A percentile compares a stretch with the other conserved stretches of the same genome.
Evolutionary conservation across 2,888 invertebrate genomes (phyloP).

Genomic region (Drosophila meridiana): DNA sequence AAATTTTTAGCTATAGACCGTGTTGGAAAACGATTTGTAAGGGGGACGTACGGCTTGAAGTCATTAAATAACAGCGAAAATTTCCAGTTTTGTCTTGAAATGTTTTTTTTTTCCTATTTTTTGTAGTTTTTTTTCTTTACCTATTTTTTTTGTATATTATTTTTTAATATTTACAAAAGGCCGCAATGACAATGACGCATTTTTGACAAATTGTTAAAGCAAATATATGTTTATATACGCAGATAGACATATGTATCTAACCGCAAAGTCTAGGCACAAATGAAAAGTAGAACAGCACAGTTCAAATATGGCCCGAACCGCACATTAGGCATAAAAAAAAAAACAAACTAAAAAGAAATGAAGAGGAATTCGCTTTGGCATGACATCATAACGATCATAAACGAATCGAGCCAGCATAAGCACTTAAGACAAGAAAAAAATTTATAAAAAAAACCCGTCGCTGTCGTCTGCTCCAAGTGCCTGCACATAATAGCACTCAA

Average conservation of each 20-base stretch:
- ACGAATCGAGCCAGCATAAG: constrained; percentile 65
- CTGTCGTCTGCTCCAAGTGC: constrained; percentile 60
- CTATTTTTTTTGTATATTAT: constrained; percentile 18
- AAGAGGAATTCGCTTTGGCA: constrained; percentile 73
- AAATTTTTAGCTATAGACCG: constrained; percentile 30
- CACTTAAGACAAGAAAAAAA: constrained; percentile 39
- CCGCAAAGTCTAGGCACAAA: constrained; percentile 55
- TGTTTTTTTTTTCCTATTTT: constrained; percentile 17
- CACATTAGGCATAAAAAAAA: constrained; percentile 40
- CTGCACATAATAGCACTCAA: constrained; percentile 79
- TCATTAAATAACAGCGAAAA: constrained; percentile 48
- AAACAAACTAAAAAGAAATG: constrained; percentile 40
- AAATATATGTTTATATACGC: constrained; percentile 47
- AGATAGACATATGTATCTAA: constrained; percentile 35
- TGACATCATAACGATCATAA: constrained; percentile 74
- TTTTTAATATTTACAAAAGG: constrained; percentile 64
- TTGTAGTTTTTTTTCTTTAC: constrained; percentile 1
- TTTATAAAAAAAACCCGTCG: constrained; percentile 23
- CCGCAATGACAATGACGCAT: constrained; percentile 71
- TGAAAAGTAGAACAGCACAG: constrained; percentile 74
- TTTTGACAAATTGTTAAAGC: constrained; percentile 68
- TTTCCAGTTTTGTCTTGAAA: constrained; percentile 46
- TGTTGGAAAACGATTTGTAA: constrained; percentile 42
- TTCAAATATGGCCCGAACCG: constrained; percentile 53
- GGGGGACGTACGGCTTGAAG: constrained; percentile 24